Evolutionary conservation across 2,113 vertebrate genomes (phyloP).

Genomic region (Cricetomys ansorgei): DNA sequence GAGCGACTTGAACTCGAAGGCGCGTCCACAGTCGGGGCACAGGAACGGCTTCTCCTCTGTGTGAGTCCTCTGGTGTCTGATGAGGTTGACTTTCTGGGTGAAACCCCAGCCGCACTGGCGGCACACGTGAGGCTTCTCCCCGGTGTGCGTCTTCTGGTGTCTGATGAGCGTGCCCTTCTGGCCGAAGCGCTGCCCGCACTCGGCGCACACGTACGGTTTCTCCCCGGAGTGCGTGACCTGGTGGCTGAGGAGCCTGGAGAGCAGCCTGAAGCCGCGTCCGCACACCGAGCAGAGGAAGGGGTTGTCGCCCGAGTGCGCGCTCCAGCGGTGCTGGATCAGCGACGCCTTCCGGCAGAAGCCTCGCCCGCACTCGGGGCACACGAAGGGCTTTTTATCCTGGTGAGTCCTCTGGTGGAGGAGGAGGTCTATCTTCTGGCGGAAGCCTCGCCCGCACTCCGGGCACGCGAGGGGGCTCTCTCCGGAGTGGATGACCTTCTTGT

Average conservation of each 20-base stretch:
- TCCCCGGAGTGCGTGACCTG: not conserved
- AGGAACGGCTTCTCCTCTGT: not conserved
- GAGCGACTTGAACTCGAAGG: not conserved
- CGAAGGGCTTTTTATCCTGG: not conserved
- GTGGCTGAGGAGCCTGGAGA: not conserved
- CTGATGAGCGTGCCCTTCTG: not conserved
- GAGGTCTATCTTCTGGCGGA: not conserved
- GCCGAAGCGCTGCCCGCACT: not conserved
- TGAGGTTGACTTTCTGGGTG: slow-evolving; percentile 7
- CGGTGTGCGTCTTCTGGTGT: not conserved
- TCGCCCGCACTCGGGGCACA: not conserved
- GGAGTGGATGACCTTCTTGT: not conserved
- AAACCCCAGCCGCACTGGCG: not conserved
- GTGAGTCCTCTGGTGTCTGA: not conserved
- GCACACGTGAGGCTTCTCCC: not conserved
- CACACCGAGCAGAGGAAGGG: not conserved
- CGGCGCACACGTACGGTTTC: not conserved
- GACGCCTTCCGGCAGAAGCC: not conserved
- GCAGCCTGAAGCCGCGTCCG: not conserved
- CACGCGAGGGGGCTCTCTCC: not conserved
- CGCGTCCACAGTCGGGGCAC: not conserved
- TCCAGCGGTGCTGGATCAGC: not conserved
- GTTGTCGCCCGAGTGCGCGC: not conserved
- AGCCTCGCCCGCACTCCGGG: not conserved
- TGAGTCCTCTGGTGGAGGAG: not conserved